Evolutionary conservation across 2,113 vertebrate genomes (phyloP).

Genomic region (Uropsilus gracilis): DNA sequence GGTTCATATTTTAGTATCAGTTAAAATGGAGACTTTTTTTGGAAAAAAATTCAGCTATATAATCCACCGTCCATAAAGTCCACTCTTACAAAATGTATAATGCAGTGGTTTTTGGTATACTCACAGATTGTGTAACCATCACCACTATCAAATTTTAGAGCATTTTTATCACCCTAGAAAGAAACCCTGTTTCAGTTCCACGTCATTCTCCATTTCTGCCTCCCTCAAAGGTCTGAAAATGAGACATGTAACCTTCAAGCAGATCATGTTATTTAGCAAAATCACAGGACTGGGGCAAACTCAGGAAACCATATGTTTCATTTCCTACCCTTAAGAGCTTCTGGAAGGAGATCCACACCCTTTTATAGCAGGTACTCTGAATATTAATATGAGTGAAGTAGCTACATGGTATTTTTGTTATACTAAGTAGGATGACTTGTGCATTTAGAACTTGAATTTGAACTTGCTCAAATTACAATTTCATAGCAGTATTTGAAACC

Average conservation of each 20-base stretch:
- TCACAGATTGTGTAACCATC: background rate
- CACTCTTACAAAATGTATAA: background rate
- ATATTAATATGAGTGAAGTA: constrained; percentile 26
- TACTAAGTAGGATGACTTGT: background rate
- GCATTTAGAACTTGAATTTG: background rate
- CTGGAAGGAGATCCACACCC: constrained; percentile 1
- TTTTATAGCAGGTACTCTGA: background rate
- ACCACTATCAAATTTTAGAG: constrained; percentile 49
- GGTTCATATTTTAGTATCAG: constrained; percentile 20
- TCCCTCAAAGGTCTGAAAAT: background rate
- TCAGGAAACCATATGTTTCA: constrained; percentile 27
- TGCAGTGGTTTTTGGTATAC: constrained; percentile 12
- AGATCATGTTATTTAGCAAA: constrained; percentile 53
- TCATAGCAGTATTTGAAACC: background rate
- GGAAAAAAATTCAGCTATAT: background rate
- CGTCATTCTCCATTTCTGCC: background rate
- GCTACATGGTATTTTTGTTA: background rate
- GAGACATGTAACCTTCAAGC: background rate
- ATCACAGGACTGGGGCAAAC: constrained; percentile 1
- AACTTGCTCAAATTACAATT: background rate
- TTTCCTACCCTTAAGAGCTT: constrained; percentile 27
- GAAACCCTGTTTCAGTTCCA: background rate
- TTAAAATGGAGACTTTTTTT: constrained; percentile 8
- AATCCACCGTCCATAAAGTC: background rate
- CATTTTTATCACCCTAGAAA: background rate